Evolutionary conservation across 2,888 invertebrate genomes (phyloP).

Genomic region (Creontiades dilutus): DNA sequence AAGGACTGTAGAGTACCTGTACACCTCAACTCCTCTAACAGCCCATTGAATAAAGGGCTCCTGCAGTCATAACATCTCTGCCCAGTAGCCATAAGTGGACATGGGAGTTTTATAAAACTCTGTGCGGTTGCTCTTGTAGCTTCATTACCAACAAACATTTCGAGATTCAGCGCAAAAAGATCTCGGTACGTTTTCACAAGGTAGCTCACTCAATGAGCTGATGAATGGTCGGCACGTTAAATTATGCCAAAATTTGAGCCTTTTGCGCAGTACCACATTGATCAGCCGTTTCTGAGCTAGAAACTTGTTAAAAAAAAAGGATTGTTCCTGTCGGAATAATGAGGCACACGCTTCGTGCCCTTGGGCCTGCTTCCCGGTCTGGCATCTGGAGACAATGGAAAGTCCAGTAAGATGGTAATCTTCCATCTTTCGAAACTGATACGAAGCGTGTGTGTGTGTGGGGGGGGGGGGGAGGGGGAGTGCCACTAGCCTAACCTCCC

Average conservation of each 20-base stretch:
- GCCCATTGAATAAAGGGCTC: background rate
- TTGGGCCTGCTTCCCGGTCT: too few relatives aligned
- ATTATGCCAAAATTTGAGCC: background rate
- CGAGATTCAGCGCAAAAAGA: background rate
- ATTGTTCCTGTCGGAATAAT: too few relatives aligned
- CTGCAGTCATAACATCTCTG: background rate
- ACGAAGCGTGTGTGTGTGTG: too few relatives aligned
- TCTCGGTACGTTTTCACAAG: background rate
- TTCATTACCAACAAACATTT: background rate
- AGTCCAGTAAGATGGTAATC: too few relatives aligned
- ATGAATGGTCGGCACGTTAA: conserved; percentile 3
- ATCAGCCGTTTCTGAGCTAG: conserved; percentile 46
- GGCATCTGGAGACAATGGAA: too few relatives aligned
- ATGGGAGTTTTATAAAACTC: background rate
- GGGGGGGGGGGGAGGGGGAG: too few relatives aligned
- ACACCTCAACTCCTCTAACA: background rate
- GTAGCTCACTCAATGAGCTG: conserved; percentile 16
- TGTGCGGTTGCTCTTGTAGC: background rate
- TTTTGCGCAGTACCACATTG: conserved; percentile 33
- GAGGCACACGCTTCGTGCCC: too few relatives aligned
- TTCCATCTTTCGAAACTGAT: too few relatives aligned
- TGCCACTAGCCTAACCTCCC: too few relatives aligned
- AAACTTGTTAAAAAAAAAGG: too few relatives aligned
- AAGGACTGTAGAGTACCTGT: background rate
- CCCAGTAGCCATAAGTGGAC: background rate